phyloP scores from a whole-genome alignment of 2,888 invertebrate species.

The Platyscelio sp. region DNA sequence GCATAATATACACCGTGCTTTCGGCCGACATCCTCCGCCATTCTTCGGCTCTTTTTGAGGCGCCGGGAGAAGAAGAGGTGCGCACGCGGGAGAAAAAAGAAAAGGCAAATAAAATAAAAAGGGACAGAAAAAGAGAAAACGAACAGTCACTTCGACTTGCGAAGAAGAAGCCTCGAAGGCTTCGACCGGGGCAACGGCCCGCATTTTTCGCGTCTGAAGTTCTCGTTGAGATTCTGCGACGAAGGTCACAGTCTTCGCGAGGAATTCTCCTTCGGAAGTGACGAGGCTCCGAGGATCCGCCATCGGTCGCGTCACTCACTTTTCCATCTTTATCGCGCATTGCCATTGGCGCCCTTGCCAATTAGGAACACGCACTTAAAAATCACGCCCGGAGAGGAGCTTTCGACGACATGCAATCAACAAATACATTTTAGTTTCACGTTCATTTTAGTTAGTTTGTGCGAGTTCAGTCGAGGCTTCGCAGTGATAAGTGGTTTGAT shows the following conservation, averaged over 20 bases:
- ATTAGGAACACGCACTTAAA: constrained; percentile 42
- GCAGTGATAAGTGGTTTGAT: constrained; percentile 8
- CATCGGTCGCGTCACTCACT: constrained; percentile 38
- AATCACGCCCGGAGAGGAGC: background rate
- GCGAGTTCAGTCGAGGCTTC: background rate
- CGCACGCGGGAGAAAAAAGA: constrained; percentile 59
- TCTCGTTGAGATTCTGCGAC: constrained; percentile 74
- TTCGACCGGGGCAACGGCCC: constrained; percentile 75
- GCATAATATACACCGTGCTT: constrained; percentile 63
- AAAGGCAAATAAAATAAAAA: constrained; percentile 66
- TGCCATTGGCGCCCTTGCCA: constrained; percentile 15
- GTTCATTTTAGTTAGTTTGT: background rate
- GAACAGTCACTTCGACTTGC: constrained; percentile 62
- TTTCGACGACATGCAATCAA: constrained; percentile 14
- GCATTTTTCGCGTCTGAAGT: constrained; percentile 77
- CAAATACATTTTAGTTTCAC: too few species aligned
- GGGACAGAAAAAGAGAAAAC: constrained; percentile 59
- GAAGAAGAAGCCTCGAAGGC: constrained; percentile 70
- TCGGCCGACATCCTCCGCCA: constrained; percentile 53
- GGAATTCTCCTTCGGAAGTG: constrained; percentile 75
- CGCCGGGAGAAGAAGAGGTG: constrained; percentile 49
- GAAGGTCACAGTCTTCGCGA: constrained; percentile 82
- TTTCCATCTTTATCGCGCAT: constrained; percentile 42
- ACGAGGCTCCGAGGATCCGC: constrained; percentile 46
- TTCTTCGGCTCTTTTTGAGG: constrained; percentile 65